phyloP scores from a whole-genome alignment of 2,113 vertebrate species.

The Leucopternis melanops region DNA sequence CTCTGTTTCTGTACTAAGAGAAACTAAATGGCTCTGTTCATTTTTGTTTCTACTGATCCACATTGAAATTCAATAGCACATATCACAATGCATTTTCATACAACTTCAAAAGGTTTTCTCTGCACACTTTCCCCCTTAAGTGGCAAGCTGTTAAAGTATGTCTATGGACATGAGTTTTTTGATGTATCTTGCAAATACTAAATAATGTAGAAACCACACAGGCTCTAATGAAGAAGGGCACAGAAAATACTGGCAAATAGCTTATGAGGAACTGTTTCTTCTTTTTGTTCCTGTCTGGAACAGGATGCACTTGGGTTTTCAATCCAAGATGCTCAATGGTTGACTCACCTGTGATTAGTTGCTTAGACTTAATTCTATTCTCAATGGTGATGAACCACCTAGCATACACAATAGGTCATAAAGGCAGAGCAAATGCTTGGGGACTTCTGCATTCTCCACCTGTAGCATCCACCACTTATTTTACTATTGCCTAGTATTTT shows the following conservation, averaged over 20 bases:
- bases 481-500: background rate
- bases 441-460: background rate
- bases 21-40: background rate
- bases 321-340: background rate
- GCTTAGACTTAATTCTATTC: background rate
- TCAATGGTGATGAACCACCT: background rate
- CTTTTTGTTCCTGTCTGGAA: background rate
- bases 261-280: background rate
- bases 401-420: too few species aligned
- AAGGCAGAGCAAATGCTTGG: background rate
- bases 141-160: background rate
- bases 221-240: background rate
- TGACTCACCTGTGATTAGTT: background rate
- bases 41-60: background rate
- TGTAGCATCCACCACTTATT: background rate
- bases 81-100: background rate
- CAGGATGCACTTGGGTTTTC: background rate
- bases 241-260: background rate
- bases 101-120: background rate
- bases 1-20: background rate
- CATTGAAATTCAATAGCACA: background rate
- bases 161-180: background rate
- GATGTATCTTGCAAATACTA: background rate
- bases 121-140: background rate
- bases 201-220: background rate